A percentile compares a stretch with the other conserved stretches of the same genome.
Conservation (phyloP, 2,888 invertebrate genomes). For the Bombyx huttoni region DNA sequence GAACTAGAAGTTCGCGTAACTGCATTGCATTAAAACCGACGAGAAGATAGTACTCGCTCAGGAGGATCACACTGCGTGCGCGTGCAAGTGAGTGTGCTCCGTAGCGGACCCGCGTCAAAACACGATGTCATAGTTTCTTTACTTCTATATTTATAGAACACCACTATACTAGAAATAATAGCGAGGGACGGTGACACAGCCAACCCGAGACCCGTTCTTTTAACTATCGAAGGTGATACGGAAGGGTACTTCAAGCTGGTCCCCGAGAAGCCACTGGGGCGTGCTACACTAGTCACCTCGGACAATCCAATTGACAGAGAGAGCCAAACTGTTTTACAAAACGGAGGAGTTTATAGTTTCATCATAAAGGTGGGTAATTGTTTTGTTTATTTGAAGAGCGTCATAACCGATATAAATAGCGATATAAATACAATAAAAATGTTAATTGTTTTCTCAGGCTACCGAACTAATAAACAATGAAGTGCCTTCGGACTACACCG, state of each 20-base stretch:
- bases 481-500: constrained; percentile 77
- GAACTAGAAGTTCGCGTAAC: no score
- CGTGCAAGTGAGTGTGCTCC: no score
- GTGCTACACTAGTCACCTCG: constrained; percentile 74
- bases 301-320: constrained; percentile 81
- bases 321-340: constrained; percentile 79
- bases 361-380: constrained; percentile 65
- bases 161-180: constrained; percentile 78
- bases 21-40: no score
- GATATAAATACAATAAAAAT: not conserved
- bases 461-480: constrained; percentile 81
- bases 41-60: no score
- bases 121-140: no score
- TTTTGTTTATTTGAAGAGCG: no score
- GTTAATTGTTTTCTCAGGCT: constrained; percentile 53
- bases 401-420: no score
- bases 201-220: constrained; percentile 75
- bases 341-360: constrained; percentile 84
- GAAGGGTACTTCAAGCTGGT: constrained; percentile 78
- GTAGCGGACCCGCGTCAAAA: no score
- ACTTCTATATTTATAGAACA: constrained; percentile 32
- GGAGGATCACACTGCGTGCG: no score
- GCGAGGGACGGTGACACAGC: constrained; percentile 89
- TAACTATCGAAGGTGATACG: constrained; percentile 79
- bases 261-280: constrained; percentile 68